Percentiles rank a stretch among this genome's conserved stretches.
These are phyloP conservation scores for Uropetala carovei DNA, from an alignment of 2,888 invertebrate genomes.

Conservation along the genomic window DNA sequence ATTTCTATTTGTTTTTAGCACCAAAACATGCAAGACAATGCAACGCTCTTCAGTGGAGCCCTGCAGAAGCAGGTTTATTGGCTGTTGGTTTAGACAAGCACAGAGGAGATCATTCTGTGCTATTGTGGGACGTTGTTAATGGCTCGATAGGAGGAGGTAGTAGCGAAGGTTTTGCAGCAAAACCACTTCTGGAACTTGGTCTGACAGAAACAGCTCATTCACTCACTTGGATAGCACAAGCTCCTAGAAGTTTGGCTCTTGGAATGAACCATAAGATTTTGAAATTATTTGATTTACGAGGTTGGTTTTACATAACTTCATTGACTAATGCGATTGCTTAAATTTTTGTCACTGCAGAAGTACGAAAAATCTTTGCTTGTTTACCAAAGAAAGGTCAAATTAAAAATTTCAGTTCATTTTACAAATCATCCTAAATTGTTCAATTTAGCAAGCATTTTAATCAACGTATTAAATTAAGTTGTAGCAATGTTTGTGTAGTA, in stretches of 20 bases:
- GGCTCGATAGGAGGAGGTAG: conserved; percentile 72
- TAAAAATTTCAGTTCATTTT: too few relatives aligned
- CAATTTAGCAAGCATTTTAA: too few relatives aligned
- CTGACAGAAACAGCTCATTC: conserved; percentile 90
- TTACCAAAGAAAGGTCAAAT: too few relatives aligned
- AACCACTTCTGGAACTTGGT: conserved; percentile 86
- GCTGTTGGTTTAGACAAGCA: conserved; percentile 94
- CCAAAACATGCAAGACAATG: conserved; percentile 91
- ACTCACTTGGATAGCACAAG: conserved; percentile 88
- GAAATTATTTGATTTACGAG: conserved; percentile 92
- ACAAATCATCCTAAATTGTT: too few relatives aligned
- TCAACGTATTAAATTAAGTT: too few relatives aligned
- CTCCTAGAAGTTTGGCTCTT: conserved; percentile 86
- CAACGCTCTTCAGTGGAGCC: conserved; percentile 92
- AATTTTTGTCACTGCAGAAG: neutral
- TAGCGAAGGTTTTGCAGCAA: conserved; percentile 50
- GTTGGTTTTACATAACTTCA: conserved; percentile 75
- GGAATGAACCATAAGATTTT: conserved; percentile 94
- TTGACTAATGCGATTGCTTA: neutral
- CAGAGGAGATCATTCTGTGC: conserved; percentile 90
- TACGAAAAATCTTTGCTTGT: too few relatives aligned
- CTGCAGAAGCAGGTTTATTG: conserved; percentile 86
- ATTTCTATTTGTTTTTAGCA: conserved; percentile 77
- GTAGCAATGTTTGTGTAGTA: too few relatives aligned
- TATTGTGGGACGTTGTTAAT: conserved; percentile 90